These are phyloP conservation scores for Chionoecetes opilio DNA, from an alignment of 1,140 invertebrate genomes.

Conservation along the genomic window DNA sequence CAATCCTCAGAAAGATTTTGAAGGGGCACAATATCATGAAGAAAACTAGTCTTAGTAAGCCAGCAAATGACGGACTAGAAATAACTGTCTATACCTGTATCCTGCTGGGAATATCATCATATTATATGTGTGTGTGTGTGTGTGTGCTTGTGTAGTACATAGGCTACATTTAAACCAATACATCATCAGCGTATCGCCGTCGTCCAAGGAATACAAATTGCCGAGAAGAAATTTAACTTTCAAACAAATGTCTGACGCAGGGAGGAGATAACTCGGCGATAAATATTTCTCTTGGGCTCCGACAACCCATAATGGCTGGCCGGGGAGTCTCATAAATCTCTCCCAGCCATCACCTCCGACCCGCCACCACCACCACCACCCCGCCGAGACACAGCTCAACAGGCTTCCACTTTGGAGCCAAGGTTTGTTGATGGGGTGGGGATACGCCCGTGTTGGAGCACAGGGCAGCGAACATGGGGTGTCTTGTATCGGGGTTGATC, in stretches of 20 bases:
- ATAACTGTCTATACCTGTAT: no score
- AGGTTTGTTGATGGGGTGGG: neutral
- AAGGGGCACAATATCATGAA: no score
- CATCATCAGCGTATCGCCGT: neutral
- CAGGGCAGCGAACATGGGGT: neutral
- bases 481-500: constrained; percentile 30
- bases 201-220: neutral
- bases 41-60: no score
- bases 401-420: neutral
- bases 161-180: neutral
- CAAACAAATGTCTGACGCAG: constrained; percentile 22
- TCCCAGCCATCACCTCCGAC: constrained; percentile 36
- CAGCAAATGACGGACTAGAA: no score
- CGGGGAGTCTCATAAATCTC: constrained; percentile 33
- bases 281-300: constrained; percentile 25
- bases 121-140: no score
- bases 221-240: neutral
- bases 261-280: constrained; percentile 21
- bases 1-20: neutral
- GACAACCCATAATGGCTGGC: constrained; percentile 50
- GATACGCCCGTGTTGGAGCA: neutral
- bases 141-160: no score
- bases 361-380: neutral
- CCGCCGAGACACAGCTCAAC: neutral
- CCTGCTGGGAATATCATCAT: no score